Conservation (phyloP, 2,113 vertebrate genomes). For the Carettochelys insculpta region DNA sequence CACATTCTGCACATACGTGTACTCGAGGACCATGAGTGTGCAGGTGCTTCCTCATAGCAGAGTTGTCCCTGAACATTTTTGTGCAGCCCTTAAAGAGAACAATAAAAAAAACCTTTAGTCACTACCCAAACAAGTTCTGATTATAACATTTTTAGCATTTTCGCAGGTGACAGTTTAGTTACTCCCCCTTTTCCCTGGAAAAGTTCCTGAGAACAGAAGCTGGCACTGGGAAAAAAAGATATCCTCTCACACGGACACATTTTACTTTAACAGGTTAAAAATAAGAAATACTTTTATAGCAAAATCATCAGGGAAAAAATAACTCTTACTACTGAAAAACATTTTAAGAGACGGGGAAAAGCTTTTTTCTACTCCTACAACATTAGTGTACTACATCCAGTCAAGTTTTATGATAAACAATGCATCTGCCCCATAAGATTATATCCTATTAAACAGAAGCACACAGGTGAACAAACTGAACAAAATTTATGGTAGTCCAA, state of each 20-base stretch:
- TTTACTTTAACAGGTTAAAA: background rate
- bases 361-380: background rate
- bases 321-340: background rate
- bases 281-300: background rate
- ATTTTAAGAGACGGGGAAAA: background rate
- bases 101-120: slow-evolving; percentile 61
- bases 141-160: background rate
- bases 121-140: slow-evolving; percentile 28
- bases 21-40: slow-evolving; percentile 97
- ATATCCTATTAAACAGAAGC: background rate
- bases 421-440: background rate
- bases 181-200: background rate
- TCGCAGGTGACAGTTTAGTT: background rate
- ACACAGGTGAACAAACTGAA: background rate
- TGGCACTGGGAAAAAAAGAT: background rate
- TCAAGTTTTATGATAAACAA: background rate
- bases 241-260: background rate
- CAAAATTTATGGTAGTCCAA: background rate
- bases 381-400: background rate
- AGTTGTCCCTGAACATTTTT: slow-evolving; percentile 99
- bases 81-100: slow-evolving; percentile 90
- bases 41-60: slow-evolving; percentile 98
- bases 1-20: slow-evolving; percentile 97
- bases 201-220: background rate
- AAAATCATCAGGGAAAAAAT: background rate